These are phyloP conservation scores for Condylura cristata DNA, from an alignment of 2,113 vertebrate species.

Conservation along the genomic window DNA sequence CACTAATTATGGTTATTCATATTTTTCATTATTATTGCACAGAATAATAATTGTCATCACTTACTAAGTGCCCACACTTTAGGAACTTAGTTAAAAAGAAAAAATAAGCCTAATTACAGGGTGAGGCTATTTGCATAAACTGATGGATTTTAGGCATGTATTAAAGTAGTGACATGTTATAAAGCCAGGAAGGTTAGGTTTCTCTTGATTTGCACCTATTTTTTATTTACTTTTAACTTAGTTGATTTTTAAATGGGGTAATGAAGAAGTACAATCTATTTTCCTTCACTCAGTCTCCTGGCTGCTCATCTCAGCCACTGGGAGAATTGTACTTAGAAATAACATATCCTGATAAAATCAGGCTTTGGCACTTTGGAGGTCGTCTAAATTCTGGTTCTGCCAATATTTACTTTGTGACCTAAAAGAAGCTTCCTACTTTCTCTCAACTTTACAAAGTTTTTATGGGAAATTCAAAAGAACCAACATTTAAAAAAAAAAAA, in stretches of 20 bases:
- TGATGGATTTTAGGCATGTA: constrained; percentile 59
- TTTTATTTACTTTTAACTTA: constrained; percentile 56
- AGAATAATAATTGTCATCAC: constrained; percentile 70
- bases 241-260: constrained; percentile 53
- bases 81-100: constrained; percentile 61
- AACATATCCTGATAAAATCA: not conserved
- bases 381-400: not conserved
- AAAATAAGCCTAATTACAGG: constrained; percentile 64
- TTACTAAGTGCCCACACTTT: constrained; percentile 70
- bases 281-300: constrained; percentile 18
- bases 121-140: constrained; percentile 68
- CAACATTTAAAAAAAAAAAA: not conserved
- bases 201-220: constrained; percentile 47
- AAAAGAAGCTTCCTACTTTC: not conserved
- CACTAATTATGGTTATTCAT: constrained; percentile 70
- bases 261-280: constrained; percentile 4
- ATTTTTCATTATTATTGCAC: constrained; percentile 68
- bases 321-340: not conserved
- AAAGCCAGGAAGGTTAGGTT: constrained; percentile 48
- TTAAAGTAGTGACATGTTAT: constrained; percentile 34
- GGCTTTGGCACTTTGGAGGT: not conserved
- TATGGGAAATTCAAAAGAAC: not conserved
- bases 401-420: not conserved
- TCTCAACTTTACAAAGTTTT: not conserved
- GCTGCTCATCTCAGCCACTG: not conserved